These are phyloP conservation scores for Drosophila paramelanica DNA, from an alignment of 2,888 invertebrate genomes.

Conservation along the genomic window DNA sequence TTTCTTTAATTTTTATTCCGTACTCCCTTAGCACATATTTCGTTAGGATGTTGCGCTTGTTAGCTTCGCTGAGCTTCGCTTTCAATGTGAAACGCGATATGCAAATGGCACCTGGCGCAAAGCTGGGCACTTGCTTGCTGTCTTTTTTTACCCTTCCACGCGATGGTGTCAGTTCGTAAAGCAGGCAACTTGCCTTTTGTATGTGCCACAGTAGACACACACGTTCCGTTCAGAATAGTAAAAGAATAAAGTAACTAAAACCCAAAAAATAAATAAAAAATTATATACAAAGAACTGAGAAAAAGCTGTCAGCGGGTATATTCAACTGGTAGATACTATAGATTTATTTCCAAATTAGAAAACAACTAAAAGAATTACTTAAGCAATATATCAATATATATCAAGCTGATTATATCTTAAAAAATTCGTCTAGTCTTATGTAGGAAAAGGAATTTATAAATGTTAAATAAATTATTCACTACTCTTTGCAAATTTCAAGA, in stretches of 20 bases:
- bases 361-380: too few species aligned
- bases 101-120: constrained; percentile 70
- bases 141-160: constrained; percentile 14
- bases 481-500: too few species aligned
- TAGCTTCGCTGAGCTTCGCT: constrained; percentile 66
- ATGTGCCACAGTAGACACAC: constrained; percentile 32
- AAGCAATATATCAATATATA: too few species aligned
- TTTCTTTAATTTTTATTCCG: constrained; percentile 52
- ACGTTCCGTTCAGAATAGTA: constrained; percentile 21
- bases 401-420: too few species aligned
- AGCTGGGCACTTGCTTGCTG: constrained; percentile 71
- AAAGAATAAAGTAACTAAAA: constrained; percentile 50
- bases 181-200: constrained; percentile 65
- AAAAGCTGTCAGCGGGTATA: background rate
- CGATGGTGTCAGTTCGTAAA: constrained; percentile 43
- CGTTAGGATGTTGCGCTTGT: constrained; percentile 72
- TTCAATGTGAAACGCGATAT: constrained; percentile 66
- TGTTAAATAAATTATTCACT: too few species aligned
- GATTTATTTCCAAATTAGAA: too few species aligned
- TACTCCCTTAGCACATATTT: constrained; percentile 37
- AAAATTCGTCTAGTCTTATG: too few species aligned
- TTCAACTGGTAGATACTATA: background rate
- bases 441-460: too few species aligned
- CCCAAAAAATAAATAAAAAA: constrained; percentile 6
- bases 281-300: background rate